Evolutionary conservation across 2,113 vertebrate species (phyloP).

Genomic region (Macquaria australasica): DNA sequence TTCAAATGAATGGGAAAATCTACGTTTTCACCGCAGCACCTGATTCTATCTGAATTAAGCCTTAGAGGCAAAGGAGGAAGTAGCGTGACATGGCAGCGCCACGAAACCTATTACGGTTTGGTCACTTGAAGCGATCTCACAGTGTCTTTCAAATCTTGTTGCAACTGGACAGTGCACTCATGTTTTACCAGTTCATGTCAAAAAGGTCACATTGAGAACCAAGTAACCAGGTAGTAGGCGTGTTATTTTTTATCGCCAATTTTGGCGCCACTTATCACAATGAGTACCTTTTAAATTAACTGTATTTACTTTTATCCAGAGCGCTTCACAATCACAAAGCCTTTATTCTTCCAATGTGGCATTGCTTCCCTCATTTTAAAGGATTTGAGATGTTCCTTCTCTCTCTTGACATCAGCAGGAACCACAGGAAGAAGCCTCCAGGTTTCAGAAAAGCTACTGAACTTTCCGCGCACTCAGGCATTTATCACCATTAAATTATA

Average conservation of each 20-base stretch:
- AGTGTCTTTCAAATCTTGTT: no score
- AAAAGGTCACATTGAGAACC: background rate
- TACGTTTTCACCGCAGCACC: no score
- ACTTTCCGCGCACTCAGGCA: background rate
- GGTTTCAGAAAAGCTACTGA: slow-evolving; percentile 25
- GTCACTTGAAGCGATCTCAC: no score
- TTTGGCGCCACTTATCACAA: background rate
- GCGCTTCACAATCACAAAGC: background rate
- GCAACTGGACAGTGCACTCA: background rate
- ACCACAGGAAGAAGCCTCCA: slow-evolving; percentile 15
- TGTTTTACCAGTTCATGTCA: background rate
- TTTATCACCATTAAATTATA: slow-evolving; percentile 26
- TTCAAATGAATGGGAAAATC: no score
- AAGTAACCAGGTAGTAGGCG: background rate
- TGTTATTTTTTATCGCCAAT: background rate
- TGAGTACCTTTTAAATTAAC: background rate
- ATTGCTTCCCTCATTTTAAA: background rate
- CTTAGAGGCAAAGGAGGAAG: no score
- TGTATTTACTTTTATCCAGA: background rate
- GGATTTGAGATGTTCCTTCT: no score
- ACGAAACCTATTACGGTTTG: no score
- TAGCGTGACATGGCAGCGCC: no score
- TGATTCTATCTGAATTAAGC: no score
- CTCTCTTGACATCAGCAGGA: slow-evolving; percentile 32
- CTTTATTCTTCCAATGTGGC: background rate